A percentile compares a stretch with the other conserved stretches of the same genome.
These are phyloP conservation scores for Chrysemys picta DNA, from an alignment of 2,113 vertebrate genomes.

Conservation along the genomic window DNA sequence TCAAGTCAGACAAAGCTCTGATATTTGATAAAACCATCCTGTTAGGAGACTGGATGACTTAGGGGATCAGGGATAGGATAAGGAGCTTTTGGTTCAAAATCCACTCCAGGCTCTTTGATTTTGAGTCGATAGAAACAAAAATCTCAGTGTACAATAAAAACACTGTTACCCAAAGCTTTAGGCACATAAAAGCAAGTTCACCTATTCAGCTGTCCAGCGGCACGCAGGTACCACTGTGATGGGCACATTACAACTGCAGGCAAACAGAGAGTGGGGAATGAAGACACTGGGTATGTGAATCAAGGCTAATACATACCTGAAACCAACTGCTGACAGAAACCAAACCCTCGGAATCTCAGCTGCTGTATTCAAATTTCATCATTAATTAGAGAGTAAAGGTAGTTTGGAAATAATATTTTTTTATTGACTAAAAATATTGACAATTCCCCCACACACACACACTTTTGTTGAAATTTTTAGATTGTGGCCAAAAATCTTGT, in stretches of 20 bases:
- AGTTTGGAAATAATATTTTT: neutral
- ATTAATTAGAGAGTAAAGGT: neutral
- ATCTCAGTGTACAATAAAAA: slow-evolving; percentile 24
- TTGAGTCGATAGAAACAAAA: slow-evolving; percentile 54
- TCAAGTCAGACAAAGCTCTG: slow-evolving; percentile 43
- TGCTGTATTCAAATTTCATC: neutral
- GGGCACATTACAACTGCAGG: rapidly evolving
- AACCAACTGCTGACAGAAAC: slow-evolving; percentile 25
- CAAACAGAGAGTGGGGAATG: neutral
- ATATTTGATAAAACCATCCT: slow-evolving; percentile 22
- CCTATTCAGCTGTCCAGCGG: neutral
- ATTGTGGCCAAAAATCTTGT: neutral
- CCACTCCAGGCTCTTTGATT: slow-evolving; percentile 45
- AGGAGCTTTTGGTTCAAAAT: slow-evolving; percentile 61
- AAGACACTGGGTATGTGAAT: neutral
- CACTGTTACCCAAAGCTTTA: neutral
- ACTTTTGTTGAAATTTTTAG: neutral
- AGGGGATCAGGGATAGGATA: slow-evolving; percentile 22
- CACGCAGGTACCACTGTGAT: rapidly evolving
- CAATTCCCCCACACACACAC: neutral
- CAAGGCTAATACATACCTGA: neutral
- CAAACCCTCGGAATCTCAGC: slow-evolving; percentile 28
- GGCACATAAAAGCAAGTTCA: neutral
- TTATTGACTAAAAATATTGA: neutral
- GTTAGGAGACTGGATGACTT: neutral